phyloP scores from a whole-genome alignment of 2,113 vertebrate species.

The Myotis lucifugus region DNA sequence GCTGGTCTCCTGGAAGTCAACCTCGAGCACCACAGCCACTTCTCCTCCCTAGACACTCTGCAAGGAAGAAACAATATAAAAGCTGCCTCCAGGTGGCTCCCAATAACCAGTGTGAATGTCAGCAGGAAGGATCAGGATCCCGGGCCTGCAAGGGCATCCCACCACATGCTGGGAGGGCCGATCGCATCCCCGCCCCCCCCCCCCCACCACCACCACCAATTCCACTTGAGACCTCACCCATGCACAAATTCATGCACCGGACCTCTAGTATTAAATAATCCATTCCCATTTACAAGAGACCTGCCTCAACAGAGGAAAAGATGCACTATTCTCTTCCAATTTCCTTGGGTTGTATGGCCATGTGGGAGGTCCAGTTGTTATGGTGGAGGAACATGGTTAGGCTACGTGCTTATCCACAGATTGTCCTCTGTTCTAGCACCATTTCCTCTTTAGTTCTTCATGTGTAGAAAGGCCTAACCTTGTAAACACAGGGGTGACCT shows the following conservation, averaged over 20 bases:
- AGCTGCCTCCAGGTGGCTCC: too few species aligned
- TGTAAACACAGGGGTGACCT: neutral
- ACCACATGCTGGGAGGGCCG: accelerated
- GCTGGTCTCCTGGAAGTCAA: too few species aligned
- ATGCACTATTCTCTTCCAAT: neutral
- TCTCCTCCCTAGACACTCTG: too few species aligned
- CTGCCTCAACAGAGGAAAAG: neutral
- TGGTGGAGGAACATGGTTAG: too few species aligned
- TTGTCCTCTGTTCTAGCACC: neutral
- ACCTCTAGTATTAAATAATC: neutral
- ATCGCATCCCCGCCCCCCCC: too few species aligned
- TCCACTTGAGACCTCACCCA: too few species aligned
- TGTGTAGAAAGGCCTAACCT: neutral
- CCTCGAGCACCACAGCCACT: accelerated
- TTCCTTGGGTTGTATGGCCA: neutral
- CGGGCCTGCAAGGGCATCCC: too few species aligned
- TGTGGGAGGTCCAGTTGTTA: neutral
- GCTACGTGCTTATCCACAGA: accelerated
- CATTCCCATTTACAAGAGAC: neutral
- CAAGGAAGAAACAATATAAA: too few species aligned
- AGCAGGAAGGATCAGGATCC: too few species aligned
- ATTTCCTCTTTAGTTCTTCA: neutral
- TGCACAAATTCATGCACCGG: too few species aligned
- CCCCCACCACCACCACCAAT: too few species aligned
- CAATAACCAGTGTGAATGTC: too few species aligned